Base-by-base conservation (phyloP, 2,888 invertebrate species). In the Phoenoteleia sp. region DNA sequence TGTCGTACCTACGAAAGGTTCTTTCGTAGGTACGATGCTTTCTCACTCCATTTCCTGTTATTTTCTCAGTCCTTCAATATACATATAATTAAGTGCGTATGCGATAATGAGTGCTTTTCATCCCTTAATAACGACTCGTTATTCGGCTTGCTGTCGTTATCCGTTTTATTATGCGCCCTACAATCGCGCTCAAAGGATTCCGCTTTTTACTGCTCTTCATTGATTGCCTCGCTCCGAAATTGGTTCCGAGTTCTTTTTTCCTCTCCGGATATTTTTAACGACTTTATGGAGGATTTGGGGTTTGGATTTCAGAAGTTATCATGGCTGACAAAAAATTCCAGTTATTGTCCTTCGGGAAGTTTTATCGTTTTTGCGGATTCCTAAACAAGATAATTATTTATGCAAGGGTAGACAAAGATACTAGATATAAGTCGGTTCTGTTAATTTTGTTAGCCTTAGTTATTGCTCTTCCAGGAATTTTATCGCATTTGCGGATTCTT, bases 51-150 rank as follows among this genome's bases (percentile, higher is more conserved):
- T 54, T 39, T 56, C 58, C 45, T 42, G 58, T 58, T 71, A 58
- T 52, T 56, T 58, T 58, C 58, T 39, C 29, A 4, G 9, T 62
- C 17, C 25, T 23, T 1, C 9, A n/a, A 27, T 27, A 1, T 27
- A n/a, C 54, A 64, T 45, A 25, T 45, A 64, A 75, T 75, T 54
- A 75, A 64, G 64, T 75, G 56, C 58, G 58, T 45, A 36, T 21
- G 54, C 33, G 42, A 42, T 54, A 42, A 64, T 56, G 23, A 54
- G 21, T 27, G n/a, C 29, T 15, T 64, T 64, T 75, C 75, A 54
- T 75, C 56, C 29, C 42, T 62, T 49, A 39, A 71, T 15, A 19
- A 33, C 64, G 17, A 39, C 54, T 42, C 75, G 33, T 64, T 75
- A 64, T 39, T 42, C 39, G 21, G 42, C 21, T 75, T 64, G 17